phyloP scores from a whole-genome alignment of 2,888 invertebrate species.

The Spodoptera picta region DNA sequence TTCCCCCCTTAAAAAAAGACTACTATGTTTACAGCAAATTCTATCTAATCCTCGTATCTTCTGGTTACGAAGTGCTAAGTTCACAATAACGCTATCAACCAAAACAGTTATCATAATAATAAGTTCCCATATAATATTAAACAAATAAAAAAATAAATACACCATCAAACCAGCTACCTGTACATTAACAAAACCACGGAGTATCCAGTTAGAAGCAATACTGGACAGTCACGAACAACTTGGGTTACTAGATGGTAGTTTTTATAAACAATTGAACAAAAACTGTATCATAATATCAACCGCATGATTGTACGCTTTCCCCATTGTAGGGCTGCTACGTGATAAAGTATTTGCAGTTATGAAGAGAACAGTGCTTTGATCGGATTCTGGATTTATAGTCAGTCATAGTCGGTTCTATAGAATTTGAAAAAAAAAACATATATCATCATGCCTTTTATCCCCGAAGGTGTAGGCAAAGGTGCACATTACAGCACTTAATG shows the following conservation, averaged over 20 bases:
- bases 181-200: conserved; percentile 35
- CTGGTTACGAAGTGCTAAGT: no score
- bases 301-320: conserved; percentile 76
- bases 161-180: conserved; percentile 31
- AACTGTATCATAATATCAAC: conserved; percentile 77
- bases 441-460: no score
- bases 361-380: conserved; percentile 28
- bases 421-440: no score
- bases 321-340: conserved; percentile 54
- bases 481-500: no score
- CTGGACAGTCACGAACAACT: conserved; percentile 72
- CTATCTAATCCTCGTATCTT: no score
- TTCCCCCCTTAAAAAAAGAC: no score
- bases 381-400: conserved; percentile 2
- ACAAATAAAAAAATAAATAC: conserved; percentile 35
- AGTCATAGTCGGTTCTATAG: conserved; percentile 1
- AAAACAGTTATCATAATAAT: conserved; percentile 3
- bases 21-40: no score
- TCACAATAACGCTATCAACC: conserved; percentile 1
- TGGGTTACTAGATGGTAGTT: conserved; percentile 77
- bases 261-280: conserved; percentile 75
- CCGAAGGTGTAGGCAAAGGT: no score
- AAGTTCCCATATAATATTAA: background rate
- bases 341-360: conserved; percentile 50
- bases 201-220: conserved; percentile 66